Base-by-base conservation (phyloP, 2,888 invertebrate species). In the Tanypteryx hageni region DNA sequence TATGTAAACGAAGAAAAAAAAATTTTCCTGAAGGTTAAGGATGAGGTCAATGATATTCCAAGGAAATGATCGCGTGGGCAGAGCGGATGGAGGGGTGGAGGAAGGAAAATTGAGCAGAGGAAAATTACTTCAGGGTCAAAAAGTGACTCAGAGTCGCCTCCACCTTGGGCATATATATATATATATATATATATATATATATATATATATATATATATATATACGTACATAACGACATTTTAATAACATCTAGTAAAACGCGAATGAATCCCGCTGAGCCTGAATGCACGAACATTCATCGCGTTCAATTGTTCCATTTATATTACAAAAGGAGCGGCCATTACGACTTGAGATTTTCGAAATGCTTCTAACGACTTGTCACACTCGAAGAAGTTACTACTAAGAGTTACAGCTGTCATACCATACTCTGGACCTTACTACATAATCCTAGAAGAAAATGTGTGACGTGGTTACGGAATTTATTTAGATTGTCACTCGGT, bases 161-260 rank as follows among this genome's bases (percentile, higher is more conserved):
- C 13, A 27, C 76, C 76, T 76, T 76, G 76, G n/a, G 13, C 27
- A 76, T 22, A 27, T 44, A 1, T 22, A 27, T n/a, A n/a, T n/a
- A n/a, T n/a, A n/a, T n/a, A n/a, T n/a, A n/a, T n/a, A n/a, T n/a
- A n/a, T n/a, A n/a, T n/a, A n/a, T n/a, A n/a, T n/a, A n/a, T n/a
- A n/a, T n/a, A n/a, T n/a, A n/a, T n/a, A n/a, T n/a, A n/a, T n/a
- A n/a, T n/a, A n/a, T n/a, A n/a, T n/a, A n/a, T n/a, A n/a, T n/a
- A n/a, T n/a, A n/a, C n/a, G n/a, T n/a, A n/a, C n/a, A n/a, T n/a
- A 68, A 68, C 68, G 68, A 68, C 68, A 18, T 68, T 68, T 68
- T 22, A 22, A 76, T 76, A 27, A 76, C 27, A 0, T 27, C 27
- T 76, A 22, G 5, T 4, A 0, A 10, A 7, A 27, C 27, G 76